Base-by-base conservation (phyloP, 2,888 invertebrate genomes). In the Agriopis marginaria region DNA sequence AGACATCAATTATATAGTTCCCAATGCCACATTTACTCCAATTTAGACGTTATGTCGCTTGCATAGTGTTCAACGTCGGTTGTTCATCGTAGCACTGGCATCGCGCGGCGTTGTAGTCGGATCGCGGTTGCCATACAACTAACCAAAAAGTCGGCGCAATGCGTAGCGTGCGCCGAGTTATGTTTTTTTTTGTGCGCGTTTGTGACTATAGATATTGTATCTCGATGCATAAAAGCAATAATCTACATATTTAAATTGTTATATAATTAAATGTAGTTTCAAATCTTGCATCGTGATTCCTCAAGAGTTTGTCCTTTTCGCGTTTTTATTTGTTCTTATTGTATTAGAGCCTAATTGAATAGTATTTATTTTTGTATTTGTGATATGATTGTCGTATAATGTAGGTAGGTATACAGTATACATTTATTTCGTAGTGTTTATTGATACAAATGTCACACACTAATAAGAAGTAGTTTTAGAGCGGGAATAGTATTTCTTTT, bases 301-400 rank as follows among this genome's bases (percentile, higher is more conserved):
- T 44, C 7, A 44, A 23, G 10, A 10, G 10, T 44, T 17, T 23
- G 17, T 45, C 23, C 14, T 10, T 39, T n/a, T n/a, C 10, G 6
- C 50, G 10, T 9, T n/a, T 8, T 58, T 14, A 11, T 59, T 44
- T 23, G 8, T 45, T 40, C 10, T 10, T 47, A 6, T 32, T 53
- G 51, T 53, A 53, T 23, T 47, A 40, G 17, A 45, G 59, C 45
- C n/a, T 60, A 55, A 66, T 47, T 32, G 14, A 17, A 42, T 63
- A 63, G 59, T 60, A 64, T 68, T 68, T 68, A 68, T 64, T 64
- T 59, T 17, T 53, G 53, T 14, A 60, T 64, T 54, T 68, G 64
- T 68, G 68, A 64, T 64, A 68, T 49, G 40, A 50, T 50, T 49
- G 60, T 56, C 49, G 45, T 63, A 51, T 23, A 17, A 11, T 49